Percentiles rank a stretch among this genome's conserved stretches.
Evolutionary conservation across 2,888 invertebrate genomes (phyloP).

Genomic region (Acleris emargana): DNA sequence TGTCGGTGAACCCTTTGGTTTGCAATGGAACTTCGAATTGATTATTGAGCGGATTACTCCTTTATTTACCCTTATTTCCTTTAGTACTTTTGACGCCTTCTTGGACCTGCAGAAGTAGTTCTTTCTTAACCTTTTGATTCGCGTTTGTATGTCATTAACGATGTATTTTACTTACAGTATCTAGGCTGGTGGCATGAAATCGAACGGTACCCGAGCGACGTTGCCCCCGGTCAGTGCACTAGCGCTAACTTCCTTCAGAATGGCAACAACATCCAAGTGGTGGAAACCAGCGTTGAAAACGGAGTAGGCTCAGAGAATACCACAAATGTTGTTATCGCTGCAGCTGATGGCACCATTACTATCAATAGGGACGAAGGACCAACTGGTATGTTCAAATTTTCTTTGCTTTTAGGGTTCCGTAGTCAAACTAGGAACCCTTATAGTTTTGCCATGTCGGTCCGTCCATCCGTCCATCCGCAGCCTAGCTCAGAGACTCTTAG

Average conservation of each 20-base stretch:
- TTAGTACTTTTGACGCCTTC: too few relatives aligned
- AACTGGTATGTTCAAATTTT: slow-evolving; percentile 24
- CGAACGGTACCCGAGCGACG: slow-evolving; percentile 60
- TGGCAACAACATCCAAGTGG: slow-evolving; percentile 49
- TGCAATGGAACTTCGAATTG: too few relatives aligned
- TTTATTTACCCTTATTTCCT: too few relatives aligned
- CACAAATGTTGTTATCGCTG: not conserved
- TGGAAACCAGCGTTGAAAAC: slow-evolving; percentile 55
- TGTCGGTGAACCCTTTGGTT: too few relatives aligned
- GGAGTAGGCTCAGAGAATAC: slow-evolving; percentile 27
- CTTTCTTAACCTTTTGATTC: too few relatives aligned
- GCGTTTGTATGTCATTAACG: not conserved
- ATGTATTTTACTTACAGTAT: slow-evolving; percentile 49
- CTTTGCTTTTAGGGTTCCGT: too few relatives aligned
- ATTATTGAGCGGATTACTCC: too few relatives aligned
- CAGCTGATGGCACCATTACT: slow-evolving; percentile 6
- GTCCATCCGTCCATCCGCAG: too few relatives aligned
- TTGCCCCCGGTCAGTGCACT: slow-evolving; percentile 54
- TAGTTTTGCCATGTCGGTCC: too few relatives aligned
- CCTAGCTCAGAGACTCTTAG: too few relatives aligned
- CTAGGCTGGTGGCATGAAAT: slow-evolving; percentile 74
- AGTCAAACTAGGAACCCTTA: too few relatives aligned
- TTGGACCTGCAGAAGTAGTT: too few relatives aligned
- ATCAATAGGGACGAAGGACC: slow-evolving; percentile 9
- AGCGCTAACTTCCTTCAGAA: slow-evolving; percentile 53